phyloP scores from a whole-genome alignment of 2,113 vertebrate species.

The Progne subis region DNA sequence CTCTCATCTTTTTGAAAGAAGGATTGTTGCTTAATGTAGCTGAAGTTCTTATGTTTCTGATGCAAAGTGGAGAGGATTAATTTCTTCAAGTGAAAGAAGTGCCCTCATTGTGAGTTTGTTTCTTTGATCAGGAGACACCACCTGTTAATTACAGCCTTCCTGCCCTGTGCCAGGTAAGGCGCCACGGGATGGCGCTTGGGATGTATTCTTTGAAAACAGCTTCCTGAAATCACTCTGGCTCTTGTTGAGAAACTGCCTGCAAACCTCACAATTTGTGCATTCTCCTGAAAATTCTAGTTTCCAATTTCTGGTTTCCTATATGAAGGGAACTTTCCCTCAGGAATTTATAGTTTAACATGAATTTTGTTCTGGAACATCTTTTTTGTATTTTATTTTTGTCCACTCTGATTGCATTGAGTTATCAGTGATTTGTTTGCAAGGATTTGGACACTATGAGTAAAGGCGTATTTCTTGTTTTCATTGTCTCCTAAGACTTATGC shows the following conservation, averaged over 20 bases:
- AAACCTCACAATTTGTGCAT: neutral
- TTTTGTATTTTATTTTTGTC: neutral
- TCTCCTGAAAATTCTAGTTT: neutral
- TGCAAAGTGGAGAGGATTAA: neutral
- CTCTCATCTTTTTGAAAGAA: neutral
- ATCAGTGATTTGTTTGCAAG: neutral
- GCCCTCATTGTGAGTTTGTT: neutral
- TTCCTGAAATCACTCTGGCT: neutral
- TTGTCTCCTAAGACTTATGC: neutral
- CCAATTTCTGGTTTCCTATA: neutral
- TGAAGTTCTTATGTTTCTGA: neutral
- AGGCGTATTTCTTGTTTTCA: neutral
- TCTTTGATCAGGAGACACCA: neutral
- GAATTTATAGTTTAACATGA: neutral
- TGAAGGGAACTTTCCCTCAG: neutral
- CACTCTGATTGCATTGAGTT: neutral
- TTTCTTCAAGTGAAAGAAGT: neutral
- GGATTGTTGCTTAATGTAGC: neutral
- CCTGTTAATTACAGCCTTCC: neutral
- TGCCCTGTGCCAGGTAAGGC: neutral
- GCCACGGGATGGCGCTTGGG: constrained; percentile 6
- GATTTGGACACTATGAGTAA: neutral
- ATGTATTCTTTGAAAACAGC: neutral
- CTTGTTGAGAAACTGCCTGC: neutral
- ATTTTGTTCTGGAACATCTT: neutral